These are phyloP conservation scores for Flexamia atlantica DNA, from an alignment of 2,888 invertebrate genomes.

Conservation along the genomic window DNA sequence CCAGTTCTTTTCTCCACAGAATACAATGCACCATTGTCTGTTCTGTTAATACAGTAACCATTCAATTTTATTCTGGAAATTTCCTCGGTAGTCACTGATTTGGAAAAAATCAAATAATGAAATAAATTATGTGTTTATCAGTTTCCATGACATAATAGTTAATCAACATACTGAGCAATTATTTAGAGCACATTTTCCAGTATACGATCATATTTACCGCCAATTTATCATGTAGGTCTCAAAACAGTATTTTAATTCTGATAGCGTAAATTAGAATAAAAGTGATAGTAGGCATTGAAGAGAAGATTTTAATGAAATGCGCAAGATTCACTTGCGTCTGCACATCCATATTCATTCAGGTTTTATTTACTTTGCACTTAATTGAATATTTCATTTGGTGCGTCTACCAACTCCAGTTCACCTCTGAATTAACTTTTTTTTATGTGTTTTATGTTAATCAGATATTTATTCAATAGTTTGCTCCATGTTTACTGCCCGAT, in stretches of 20 bases:
- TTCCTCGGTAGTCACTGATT: neutral
- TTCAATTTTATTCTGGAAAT: neutral
- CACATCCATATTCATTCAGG: neutral
- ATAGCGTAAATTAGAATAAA: too few relatives aligned
- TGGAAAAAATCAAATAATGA: neutral
- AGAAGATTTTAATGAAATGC: neutral
- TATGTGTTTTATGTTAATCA: neutral
- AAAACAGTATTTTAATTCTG: too few relatives aligned
- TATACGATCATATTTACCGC: too few relatives aligned
- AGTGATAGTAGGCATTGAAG: neutral
- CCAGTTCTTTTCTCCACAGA: neutral
- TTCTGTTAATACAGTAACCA: neutral
- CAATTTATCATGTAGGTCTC: too few relatives aligned
- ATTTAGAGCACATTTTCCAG: too few relatives aligned
- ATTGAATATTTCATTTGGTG: neutral
- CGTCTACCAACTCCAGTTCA: neutral
- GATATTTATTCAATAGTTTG: too few relatives aligned
- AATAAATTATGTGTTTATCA: too few relatives aligned
- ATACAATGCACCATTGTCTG: constrained; percentile 1
- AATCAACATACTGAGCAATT: too few relatives aligned
- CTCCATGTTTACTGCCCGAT: too few relatives aligned
- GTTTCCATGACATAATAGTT: too few relatives aligned
- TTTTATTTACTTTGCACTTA: neutral
- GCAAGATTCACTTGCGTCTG: neutral
- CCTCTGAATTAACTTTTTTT: neutral